These are phyloP conservation scores for Peromyscus nudipes DNA, from an alignment of 2,797 vertebrate genomes.

Conservation along the genomic window DNA sequence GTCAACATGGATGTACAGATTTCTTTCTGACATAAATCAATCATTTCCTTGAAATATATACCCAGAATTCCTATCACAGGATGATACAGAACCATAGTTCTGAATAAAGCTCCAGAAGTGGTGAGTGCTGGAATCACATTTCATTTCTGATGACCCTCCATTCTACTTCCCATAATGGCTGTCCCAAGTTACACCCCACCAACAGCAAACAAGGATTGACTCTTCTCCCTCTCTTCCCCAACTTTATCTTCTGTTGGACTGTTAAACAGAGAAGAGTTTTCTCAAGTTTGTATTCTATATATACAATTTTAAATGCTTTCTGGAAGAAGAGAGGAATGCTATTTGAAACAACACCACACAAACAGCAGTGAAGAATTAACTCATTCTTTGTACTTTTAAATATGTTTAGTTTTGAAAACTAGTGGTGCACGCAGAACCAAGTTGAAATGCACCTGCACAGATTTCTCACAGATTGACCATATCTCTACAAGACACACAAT, in stretches of 20 bases:
- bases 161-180: neutral
- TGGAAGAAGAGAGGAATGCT: neutral
- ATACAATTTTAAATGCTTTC: conserved; percentile 43
- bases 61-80: neutral
- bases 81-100: neutral
- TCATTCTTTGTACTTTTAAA: conserved; percentile 22
- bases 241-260: neutral
- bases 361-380: conserved; percentile 5
- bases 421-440: neutral
- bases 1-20: neutral
- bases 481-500: neutral
- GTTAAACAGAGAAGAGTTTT: neutral
- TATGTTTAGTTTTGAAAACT: conserved; percentile 29
- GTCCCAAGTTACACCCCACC: neutral
- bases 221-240: neutral
- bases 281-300: neutral
- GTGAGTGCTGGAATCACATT: neutral
- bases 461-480: conserved; percentile 15
- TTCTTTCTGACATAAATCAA: neutral
- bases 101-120: neutral
- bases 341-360: conserved; percentile 5
- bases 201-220: neutral
- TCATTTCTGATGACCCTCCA: neutral
- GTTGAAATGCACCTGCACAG: conserved; percentile 6
- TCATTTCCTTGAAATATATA: neutral